These are phyloP conservation scores for Harpagoxenus sublaevis DNA, from an alignment of 2,888 invertebrate species.

Conservation along the genomic window DNA sequence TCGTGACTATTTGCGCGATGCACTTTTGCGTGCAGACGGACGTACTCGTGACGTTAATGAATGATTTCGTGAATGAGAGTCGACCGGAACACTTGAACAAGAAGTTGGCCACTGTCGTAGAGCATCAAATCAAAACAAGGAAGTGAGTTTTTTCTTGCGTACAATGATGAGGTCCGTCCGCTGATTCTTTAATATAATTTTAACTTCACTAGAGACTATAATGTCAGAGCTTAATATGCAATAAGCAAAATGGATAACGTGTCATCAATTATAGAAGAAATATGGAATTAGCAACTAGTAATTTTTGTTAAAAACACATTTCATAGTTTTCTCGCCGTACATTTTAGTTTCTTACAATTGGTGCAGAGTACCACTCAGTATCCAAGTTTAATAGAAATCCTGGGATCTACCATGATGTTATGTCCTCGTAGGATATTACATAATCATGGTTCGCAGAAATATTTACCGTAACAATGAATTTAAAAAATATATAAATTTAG, in stretches of 20 bases:
- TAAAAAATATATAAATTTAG: not conserved
- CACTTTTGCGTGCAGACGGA: constrained; percentile 71
- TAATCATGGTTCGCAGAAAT: constrained; percentile 1
- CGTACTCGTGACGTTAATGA: constrained; percentile 57
- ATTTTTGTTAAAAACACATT: not conserved
- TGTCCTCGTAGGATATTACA: constrained; percentile 7
- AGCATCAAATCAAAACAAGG: constrained; percentile 53
- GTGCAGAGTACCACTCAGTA: constrained; percentile 7
- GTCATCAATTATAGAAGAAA: not conserved
- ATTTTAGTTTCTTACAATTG: constrained; percentile 30
- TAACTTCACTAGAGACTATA: not conserved
- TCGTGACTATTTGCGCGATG: constrained; percentile 62
- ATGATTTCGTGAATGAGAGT: constrained; percentile 45
- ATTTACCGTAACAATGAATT: not conserved
- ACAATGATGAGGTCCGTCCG: not conserved
- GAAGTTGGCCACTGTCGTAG: constrained; percentile 50
- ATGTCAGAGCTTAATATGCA: not conserved
- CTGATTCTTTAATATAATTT: constrained; percentile 2
- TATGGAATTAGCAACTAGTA: not conserved
- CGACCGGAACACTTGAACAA: not conserved
- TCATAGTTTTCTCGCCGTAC: not conserved
- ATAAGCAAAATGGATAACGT: not conserved
- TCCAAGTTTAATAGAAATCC: constrained; percentile 11
- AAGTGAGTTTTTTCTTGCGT: not conserved
- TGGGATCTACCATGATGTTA: not conserved